Evolutionary conservation across 2,888 invertebrate species (phyloP), one percentile per base, ranked within the genome.

Genomic region (Drosophila rellima): DNA sequence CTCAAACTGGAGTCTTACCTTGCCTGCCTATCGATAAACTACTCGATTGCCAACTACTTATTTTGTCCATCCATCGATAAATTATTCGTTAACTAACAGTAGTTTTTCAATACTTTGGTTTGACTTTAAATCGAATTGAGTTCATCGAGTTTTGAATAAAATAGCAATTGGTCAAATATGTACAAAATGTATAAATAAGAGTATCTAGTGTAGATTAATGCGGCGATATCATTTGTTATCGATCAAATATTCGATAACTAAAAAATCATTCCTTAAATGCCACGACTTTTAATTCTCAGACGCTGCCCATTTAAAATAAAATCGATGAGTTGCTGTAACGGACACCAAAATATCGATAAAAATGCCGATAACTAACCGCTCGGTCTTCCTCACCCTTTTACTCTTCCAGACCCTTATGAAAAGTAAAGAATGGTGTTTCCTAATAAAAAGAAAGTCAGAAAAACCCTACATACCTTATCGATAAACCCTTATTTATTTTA

Each of bases 11-110:
- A 6, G 31, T 3, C 15, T 15, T 10, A 15, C 20, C 10, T 44
- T 8, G 1, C 2, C 5, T 33, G 23, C 8, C 33, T 29, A 59
- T 50, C 40, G 50, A 59, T 50, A 50, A 31, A 10, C n/a, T 20
- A 1, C 3, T 42, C 15, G n/a, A 44, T 33, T 2, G 7, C 6
- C 0, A 20, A 2, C 20, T 13, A 5, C 3, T 8, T 15, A 7
- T 3, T 8, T 2, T 8, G 8, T 37, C 26, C 7, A 26, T 26
- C 1, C 7, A 26, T 26, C 8, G 18, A 15, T 18, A 37, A n/a
- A 7, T 15, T 37, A 37, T 6, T 37, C 37, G 37, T 15, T 37
- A 31, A 13, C 31, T 26, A 26, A 26, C 23, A 1, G 23, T 7
- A 26, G 7, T 1, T 26, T 1, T 26, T 1, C 7, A 1, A 26